These are phyloP conservation scores for Rutilus rutilus DNA, from an alignment of 2,113 vertebrate genomes.

Conservation along the genomic window DNA sequence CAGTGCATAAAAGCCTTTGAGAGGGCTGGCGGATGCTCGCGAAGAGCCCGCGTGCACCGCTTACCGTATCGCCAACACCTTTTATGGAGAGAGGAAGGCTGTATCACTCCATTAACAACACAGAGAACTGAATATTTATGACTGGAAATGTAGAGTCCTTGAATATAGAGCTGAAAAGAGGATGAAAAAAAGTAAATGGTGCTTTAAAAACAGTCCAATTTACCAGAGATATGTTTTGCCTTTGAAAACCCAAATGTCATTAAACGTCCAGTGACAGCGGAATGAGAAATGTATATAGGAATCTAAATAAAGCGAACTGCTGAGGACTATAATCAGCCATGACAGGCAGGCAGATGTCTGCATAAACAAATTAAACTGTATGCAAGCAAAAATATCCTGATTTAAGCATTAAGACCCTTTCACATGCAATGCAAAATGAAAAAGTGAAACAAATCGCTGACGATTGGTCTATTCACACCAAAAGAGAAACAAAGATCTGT, in stretches of 20 bases:
- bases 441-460: not conserved
- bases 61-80: not conserved
- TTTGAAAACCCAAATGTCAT: slow-evolving; percentile 4
- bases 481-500: not conserved
- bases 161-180: not conserved
- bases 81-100: slow-evolving; percentile 32
- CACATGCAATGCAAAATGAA: not conserved
- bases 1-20: slow-evolving; percentile 32
- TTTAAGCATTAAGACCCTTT: not conserved
- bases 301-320: not conserved
- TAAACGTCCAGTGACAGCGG: not conserved
- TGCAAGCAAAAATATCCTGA: not conserved
- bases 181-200: not conserved
- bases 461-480: not conserved
- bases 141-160: not conserved
- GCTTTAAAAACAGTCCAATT: slow-evolving; percentile 4
- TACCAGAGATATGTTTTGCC: not conserved
- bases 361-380: slow-evolving; percentile 25
- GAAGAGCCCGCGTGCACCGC: not conserved
- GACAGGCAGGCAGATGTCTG: slow-evolving; percentile 8
- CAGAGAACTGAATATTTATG: slow-evolving; percentile 7
- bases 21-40: not conserved
- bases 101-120: slow-evolving; percentile 41
- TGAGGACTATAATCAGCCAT: slow-evolving; percentile 13
- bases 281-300: slow-evolving; percentile 11